Percentiles rank a stretch among this genome's conserved stretches.
These are phyloP conservation scores for Caradrina kadenii DNA, from an alignment of 2,888 invertebrate genomes.

Conservation along the genomic window DNA sequence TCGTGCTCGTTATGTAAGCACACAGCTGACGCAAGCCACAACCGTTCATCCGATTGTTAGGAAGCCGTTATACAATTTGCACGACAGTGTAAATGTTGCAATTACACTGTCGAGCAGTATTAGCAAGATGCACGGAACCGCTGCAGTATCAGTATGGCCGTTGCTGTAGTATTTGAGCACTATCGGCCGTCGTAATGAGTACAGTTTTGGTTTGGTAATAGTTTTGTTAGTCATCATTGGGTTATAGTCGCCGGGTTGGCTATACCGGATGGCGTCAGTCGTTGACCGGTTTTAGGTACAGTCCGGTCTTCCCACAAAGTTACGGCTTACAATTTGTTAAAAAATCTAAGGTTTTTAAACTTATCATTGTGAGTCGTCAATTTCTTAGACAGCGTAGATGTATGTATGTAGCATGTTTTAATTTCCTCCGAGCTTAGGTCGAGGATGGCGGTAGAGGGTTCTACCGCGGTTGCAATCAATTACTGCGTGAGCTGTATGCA, in stretches of 20 bases:
- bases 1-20: slow-evolving; percentile 45
- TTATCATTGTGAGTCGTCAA: too few relatives aligned
- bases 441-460: too few relatives aligned
- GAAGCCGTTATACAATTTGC: slow-evolving; percentile 60
- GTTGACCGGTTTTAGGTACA: slow-evolving; percentile 4
- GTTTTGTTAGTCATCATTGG: slow-evolving; percentile 49
- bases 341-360: neutral
- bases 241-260: slow-evolving; percentile 46
- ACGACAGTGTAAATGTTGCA: slow-evolving; percentile 64
- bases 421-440: too few relatives aligned
- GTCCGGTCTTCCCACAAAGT: neutral
- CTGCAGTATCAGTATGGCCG: slow-evolving; percentile 42
- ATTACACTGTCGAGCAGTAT: slow-evolving; percentile 61
- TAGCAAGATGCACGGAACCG: slow-evolving; percentile 57
- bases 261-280: slow-evolving; percentile 35
- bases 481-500: slow-evolving; percentile 1
- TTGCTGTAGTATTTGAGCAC: slow-evolving; percentile 44
- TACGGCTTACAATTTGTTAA: slow-evolving; percentile 6
- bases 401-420: too few relatives aligned
- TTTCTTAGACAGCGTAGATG: too few relatives aligned
- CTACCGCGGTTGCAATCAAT: neutral
- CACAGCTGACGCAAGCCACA: slow-evolving; percentile 63
- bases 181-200: slow-evolving; percentile 45
- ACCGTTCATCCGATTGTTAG: slow-evolving; percentile 61
- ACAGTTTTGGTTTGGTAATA: slow-evolving; percentile 56